Percentiles rank a stretch among this genome's conserved stretches.
Evolutionary conservation across 1,140 invertebrate genomes (phyloP).

Genomic region (Fopius arisanus): DNA sequence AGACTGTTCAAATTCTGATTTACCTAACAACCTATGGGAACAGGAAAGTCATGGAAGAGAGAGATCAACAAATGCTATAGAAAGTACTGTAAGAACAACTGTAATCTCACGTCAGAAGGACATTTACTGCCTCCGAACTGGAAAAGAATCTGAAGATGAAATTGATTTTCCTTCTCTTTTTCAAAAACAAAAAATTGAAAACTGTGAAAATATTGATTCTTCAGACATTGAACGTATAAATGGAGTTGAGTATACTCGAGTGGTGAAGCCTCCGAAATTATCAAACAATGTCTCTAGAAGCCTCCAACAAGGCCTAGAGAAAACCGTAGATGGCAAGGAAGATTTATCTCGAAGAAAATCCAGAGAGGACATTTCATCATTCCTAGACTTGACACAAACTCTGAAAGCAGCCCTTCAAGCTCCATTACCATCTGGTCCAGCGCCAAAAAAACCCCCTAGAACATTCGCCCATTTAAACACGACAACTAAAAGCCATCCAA

Average conservation of each 20-base stretch:
- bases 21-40: slow-evolving; percentile 54
- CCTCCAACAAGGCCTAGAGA: slow-evolving; percentile 42
- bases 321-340: slow-evolving; percentile 37
- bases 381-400: slow-evolving; percentile 64
- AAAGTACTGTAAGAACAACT: slow-evolving; percentile 39
- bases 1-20: slow-evolving; percentile 46
- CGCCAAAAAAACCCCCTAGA: slow-evolving; percentile 77
- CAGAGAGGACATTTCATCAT: slow-evolving; percentile 2
- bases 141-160: not conserved
- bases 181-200: not conserved
- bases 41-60: slow-evolving; percentile 37
- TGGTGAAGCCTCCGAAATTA: slow-evolving; percentile 58
- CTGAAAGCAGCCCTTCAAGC: slow-evolving; percentile 70
- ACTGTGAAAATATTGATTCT: not conserved
- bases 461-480: slow-evolving; percentile 67
- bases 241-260: slow-evolving; percentile 60
- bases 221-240: slow-evolving; percentile 31
- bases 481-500: slow-evolving; percentile 2
- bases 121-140: slow-evolving; percentile 44
- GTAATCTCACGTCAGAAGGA: slow-evolving; percentile 38
- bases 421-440: slow-evolving; percentile 71
- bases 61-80: slow-evolving; percentile 49
- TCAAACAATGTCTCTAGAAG: slow-evolving; percentile 52
- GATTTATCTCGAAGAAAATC: slow-evolving; percentile 34
- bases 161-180: not conserved